These are phyloP conservation scores for Apteryx owenii DNA, from an alignment of 2,113 vertebrate genomes.

Conservation along the genomic window DNA sequence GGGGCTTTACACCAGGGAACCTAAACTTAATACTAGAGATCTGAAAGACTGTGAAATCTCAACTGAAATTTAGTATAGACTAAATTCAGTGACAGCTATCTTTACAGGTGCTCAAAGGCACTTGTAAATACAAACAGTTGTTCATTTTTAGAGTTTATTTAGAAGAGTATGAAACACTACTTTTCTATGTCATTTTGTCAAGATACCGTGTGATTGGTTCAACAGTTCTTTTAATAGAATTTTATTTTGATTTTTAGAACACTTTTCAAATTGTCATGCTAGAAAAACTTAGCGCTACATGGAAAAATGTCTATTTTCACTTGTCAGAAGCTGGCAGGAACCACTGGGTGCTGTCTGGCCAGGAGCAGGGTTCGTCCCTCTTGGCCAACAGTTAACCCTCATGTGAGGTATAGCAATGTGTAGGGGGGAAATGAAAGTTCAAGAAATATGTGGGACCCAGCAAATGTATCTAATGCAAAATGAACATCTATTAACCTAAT, in stretches of 20 bases:
- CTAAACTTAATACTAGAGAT: no score
- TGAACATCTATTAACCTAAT: neutral
- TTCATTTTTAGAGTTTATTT: neutral
- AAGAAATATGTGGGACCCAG: neutral
- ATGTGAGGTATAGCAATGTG: neutral
- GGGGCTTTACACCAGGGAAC: no score
- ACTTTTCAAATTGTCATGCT: neutral
- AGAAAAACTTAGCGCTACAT: neutral
- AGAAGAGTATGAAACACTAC: neutral
- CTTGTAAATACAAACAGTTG: neutral
- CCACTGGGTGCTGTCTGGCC: neutral
- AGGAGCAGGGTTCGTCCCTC: neutral
- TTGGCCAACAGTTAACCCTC: accelerated
- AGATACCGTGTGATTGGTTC: neutral
- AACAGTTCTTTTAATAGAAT: neutral
- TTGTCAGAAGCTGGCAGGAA: neutral
- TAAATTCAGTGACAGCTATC: neutral
- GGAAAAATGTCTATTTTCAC: neutral
- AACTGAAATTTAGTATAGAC: neutral
- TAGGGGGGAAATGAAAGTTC: neutral
- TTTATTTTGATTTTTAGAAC: neutral
- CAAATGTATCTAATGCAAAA: neutral
- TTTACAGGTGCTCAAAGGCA: neutral
- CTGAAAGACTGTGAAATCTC: neutral
- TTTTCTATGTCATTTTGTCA: neutral